Evolutionary conservation across 2,797 vertebrate genomes (phyloP), one percentile per base, ranked within the genome.

Genomic region (Erpetoichthys calabaricus): DNA sequence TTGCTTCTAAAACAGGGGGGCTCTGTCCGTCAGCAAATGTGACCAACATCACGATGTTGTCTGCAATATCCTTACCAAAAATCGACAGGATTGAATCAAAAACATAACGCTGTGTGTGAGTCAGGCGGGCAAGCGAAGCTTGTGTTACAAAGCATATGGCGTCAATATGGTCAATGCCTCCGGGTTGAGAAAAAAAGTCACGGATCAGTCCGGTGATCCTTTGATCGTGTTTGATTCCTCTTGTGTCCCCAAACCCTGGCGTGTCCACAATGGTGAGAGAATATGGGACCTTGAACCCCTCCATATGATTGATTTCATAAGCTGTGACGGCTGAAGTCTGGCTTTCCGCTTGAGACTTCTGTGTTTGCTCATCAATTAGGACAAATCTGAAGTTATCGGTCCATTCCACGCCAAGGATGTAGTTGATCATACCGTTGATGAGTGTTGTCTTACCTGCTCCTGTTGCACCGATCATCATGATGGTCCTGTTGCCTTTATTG

Each of bases 231-330:
- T 25, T 53, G 50, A 56, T 45, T 6, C 56, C 62, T 53, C 49
- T n/a, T 1, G 50, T 55, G 45, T 59, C 57, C 3, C 61, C 57
- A 44, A 61, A 63, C 5, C 57, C 61, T 3, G 61, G 66, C 0
- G 50, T 62, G 49, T 68, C 62, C 25, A 63, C 61, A 3, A 68
- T 42, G 2, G 66, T 65, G 57, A 68, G 57, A 41, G 57, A 63
- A 50, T 63, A 65, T 8, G 62, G 61, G 7, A 62, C 55, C 25
- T 9, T 5, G 45, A 62, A 62, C 41, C 57, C 45, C 3, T 43
- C 0, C 5, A 47, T 44, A 44, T 62, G 43, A 25, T 62, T 58
- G 10, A 62, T 42, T 44, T 62, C 45, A 10, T 62, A 62, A 4
- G 46, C 10, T 10, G 45, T 58, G 56, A 62, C 10, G 4, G 6